phyloP scores from a whole-genome alignment of 2,113 vertebrate species.

The Ciconia boyciana region DNA sequence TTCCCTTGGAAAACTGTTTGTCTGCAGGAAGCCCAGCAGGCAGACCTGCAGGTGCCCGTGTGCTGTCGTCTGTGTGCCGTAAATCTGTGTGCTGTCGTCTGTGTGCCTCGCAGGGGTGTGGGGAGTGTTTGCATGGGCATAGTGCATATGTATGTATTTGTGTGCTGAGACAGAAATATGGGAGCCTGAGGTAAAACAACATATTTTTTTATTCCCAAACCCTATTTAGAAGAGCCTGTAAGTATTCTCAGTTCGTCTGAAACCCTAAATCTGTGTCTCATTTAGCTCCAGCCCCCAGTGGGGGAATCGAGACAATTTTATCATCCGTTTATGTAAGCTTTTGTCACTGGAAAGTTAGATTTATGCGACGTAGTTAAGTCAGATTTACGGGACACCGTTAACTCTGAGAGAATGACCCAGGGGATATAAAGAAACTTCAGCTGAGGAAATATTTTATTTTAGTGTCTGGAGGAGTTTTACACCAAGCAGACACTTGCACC shows the following conservation, averaged over 20 bases:
- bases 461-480: slow-evolving; percentile 52
- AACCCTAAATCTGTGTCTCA: slow-evolving; percentile 34
- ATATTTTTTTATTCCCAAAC: not conserved
- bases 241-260: not conserved
- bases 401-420: slow-evolving; percentile 22
- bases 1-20: not conserved
- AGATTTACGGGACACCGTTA: slow-evolving; percentile 31
- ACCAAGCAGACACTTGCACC: not conserved
- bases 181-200: not conserved
- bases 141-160: not conserved
- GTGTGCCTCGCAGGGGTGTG: accelerated
- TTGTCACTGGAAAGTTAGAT: slow-evolving; percentile 30
- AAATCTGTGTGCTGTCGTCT: not conserved
- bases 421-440: slow-evolving; percentile 7
- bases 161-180: not conserved
- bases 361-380: slow-evolving; percentile 9
- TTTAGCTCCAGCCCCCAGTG: not conserved
- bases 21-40: not conserved
- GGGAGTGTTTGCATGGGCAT: not conserved
- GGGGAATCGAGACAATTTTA: not conserved
- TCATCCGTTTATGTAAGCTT: slow-evolving; percentile 34
- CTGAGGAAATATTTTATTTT: slow-evolving; percentile 48
- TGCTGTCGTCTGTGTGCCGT: accelerated
- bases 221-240: not conserved
- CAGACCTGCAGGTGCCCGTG: not conserved